These are phyloP conservation scores for Drosophila quadrilineata DNA, from an alignment of 1,140 invertebrate genomes.

Conservation along the genomic window DNA sequence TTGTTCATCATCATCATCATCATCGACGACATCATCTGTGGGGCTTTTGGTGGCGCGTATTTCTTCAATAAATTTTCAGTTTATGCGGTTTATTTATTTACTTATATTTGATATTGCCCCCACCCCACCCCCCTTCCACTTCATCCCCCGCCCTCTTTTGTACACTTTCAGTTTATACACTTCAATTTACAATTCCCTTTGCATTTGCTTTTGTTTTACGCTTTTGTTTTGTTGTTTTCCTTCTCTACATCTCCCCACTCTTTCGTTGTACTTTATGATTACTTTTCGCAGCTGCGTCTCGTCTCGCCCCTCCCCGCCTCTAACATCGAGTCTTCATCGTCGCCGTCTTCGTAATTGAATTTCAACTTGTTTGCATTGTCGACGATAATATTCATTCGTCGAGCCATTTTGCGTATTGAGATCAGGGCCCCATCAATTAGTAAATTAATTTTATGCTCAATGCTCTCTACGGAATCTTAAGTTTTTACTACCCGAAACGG, in stretches of 20 bases:
- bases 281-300: slow-evolving; percentile 50
- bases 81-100: slow-evolving; percentile 80
- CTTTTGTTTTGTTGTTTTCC: slow-evolving; percentile 65
- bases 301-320: neutral
- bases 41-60: slow-evolving; percentile 59
- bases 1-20: slow-evolving; percentile 31
- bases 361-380: slow-evolving; percentile 80
- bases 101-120: slow-evolving; percentile 74
- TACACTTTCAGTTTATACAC: no score
- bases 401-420: slow-evolving; percentile 81
- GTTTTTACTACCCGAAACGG: slow-evolving; percentile 31
- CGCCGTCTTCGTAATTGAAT: slow-evolving; percentile 73
- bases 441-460: slow-evolving; percentile 81
- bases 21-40: slow-evolving; percentile 15
- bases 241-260: no score
- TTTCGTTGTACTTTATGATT: slow-evolving; percentile 65
- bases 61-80: slow-evolving; percentile 79
- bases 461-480: slow-evolving; percentile 62
- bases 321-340: slow-evolving; percentile 29
- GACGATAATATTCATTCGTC: slow-evolving; percentile 80
- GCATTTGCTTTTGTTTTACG: slow-evolving; percentile 55
- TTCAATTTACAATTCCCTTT: slow-evolving; percentile 19
- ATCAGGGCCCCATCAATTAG: slow-evolving; percentile 81
- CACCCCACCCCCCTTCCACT: neutral
- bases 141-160: neutral